These are phyloP conservation scores for Nipponia nippon DNA, from an alignment of 2,113 vertebrate species.

Conservation along the genomic window DNA sequence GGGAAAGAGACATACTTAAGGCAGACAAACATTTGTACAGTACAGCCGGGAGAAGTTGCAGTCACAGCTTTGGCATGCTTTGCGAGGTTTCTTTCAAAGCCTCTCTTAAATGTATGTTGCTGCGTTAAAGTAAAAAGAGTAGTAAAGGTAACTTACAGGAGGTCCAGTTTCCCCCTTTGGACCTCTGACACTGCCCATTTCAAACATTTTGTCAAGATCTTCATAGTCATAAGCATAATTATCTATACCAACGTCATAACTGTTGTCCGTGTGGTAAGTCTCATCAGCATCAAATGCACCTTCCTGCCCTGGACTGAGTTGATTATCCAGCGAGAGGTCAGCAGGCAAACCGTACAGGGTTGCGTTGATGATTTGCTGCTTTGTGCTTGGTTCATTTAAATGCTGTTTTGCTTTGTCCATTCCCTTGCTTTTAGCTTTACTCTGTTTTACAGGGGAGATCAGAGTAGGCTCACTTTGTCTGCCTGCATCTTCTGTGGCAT, in stretches of 20 bases:
- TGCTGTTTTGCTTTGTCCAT: conserved; percentile 49
- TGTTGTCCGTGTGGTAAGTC: conserved; percentile 63
- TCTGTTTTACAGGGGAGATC: conserved; percentile 57
- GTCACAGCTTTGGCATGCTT: background rate
- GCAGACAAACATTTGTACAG: conserved; percentile 41
- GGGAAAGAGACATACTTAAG: background rate
- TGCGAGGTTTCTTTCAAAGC: background rate
- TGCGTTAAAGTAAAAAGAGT: conserved; percentile 23
- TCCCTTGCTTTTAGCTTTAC: conserved; percentile 58
- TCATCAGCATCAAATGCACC: conserved; percentile 45
- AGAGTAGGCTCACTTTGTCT: conserved; percentile 19
- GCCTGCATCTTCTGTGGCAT: conserved; percentile 58
- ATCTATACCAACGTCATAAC: conserved; percentile 75
- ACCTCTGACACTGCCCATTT: conserved; percentile 82
- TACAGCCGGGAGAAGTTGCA: conserved; percentile 2
- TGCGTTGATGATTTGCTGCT: conserved; percentile 72
- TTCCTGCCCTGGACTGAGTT: conserved; percentile 70
- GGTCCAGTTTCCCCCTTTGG: conserved; percentile 91
- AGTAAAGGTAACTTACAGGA: conserved; percentile 82
- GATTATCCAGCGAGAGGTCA: conserved; percentile 60
- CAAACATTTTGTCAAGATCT: conserved; percentile 82
- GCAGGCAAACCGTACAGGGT: conserved; percentile 72
- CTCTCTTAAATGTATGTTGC: background rate
- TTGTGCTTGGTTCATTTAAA: conserved; percentile 59
- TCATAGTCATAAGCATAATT: conserved; percentile 87